Percentiles rank a stretch among this genome's conserved stretches.
Conservation (phyloP, 2,113 vertebrate species). For the Prochilodus magdalenae region DNA sequence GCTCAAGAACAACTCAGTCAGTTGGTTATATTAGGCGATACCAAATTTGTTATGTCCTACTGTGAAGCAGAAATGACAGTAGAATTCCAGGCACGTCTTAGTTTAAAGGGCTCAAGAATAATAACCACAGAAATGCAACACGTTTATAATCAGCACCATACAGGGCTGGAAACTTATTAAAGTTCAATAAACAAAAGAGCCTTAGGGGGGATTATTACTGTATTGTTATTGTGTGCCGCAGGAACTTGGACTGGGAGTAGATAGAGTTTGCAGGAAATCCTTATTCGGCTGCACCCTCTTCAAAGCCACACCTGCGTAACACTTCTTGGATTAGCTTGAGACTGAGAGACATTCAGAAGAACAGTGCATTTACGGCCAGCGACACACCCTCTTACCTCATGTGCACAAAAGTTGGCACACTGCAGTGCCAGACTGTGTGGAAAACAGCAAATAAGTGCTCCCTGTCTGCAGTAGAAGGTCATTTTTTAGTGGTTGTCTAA, state of each 20-base stretch:
- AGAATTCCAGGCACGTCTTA: too few relatives aligned
- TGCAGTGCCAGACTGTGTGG: conserved; percentile 25
- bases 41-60: neutral
- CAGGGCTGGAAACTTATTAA: neutral
- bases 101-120: neutral
- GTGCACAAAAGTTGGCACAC: conserved; percentile 14
- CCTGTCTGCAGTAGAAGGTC: neutral
- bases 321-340: neutral
- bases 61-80: too few relatives aligned
- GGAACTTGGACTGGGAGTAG: conserved; percentile 25
- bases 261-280: conserved; percentile 3
- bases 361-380: neutral
- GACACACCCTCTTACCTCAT: conserved; percentile 51
- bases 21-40: too few relatives aligned
- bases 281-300: conserved; percentile 32
- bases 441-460: conserved; percentile 42
- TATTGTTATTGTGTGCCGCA: neutral
- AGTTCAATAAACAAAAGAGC: conserved; percentile 10
- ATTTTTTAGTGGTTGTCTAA: conserved; percentile 7
- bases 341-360: neutral
- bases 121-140: neutral
- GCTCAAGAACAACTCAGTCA: too few relatives aligned
- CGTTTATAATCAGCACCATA: neutral
- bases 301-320: conserved; percentile 22
- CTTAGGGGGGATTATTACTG: neutral